Evolutionary conservation across 2,113 vertebrate species (phyloP), one percentile per base, ranked within the genome.

Genomic region (Ammospiza caudacuta): DNA sequence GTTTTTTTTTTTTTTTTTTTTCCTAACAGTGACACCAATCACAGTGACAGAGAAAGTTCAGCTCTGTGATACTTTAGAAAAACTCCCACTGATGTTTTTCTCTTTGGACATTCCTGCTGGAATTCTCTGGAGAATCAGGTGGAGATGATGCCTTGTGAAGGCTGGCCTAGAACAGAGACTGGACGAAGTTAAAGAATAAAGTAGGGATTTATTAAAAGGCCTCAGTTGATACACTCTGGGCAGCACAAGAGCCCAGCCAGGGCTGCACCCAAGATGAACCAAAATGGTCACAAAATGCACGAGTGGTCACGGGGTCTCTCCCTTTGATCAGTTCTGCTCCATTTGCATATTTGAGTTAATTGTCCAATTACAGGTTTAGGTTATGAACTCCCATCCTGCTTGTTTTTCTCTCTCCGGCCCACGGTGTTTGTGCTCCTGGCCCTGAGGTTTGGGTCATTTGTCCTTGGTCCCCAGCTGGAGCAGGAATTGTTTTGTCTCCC

Each of bases 251-350:
- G n/a, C 58, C n/a, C 58, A 35, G 23, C 23, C 58, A 35, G 23
- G n/a, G 23, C 58, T 59, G n/a, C n/a, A 8, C 58, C 57, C 58
- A 59, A 6, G 58, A 25, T 59, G 58, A 59, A 5, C 58, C 58
- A 17, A 35, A 59, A 59, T 59, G n/a, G 23, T 4, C 58, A 2
- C 58, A 25, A 35, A 59, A 35, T 59, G 15, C n/a, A 25, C 9
- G 3, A 10, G 2, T 1, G 9, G 4, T 6, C n/a, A 11, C 3
- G 15, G 15, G n/a, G 9, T 16, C 57, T 59, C 3, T 59, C n/a
- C 3, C n/a, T 59, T 7, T 3, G 7, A 5, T 35, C 3, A 59
- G n/a, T 11, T 35, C 15, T 59, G 57, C 4, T 59, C 15, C 57
- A 59, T 59, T 7, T 35, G 15, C 23, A 8, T 5, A 3, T 59